phyloP scores from a whole-genome alignment of 2,888 invertebrate genomes.

The Mythimna loreyi region DNA sequence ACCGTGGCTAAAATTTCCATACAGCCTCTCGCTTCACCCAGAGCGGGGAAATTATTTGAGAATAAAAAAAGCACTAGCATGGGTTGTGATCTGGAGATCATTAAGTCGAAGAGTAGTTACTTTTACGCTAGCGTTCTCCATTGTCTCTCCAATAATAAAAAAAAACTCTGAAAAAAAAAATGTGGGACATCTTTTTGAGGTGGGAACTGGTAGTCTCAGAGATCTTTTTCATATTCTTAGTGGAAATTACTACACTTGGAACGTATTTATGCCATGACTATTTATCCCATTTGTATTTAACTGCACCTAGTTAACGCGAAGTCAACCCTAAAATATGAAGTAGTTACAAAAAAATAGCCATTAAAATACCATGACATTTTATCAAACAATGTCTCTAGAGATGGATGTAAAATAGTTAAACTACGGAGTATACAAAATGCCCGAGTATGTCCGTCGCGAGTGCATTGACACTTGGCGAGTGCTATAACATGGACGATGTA shows the following conservation, averaged over 20 bases:
- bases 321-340: neutral
- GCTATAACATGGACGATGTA: conserved; percentile 60
- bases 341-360: conserved; percentile 10
- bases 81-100: too few species aligned
- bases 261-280: neutral
- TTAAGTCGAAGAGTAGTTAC: too few species aligned
- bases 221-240: neutral
- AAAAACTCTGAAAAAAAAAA: too few species aligned
- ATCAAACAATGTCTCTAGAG: conserved; percentile 49
- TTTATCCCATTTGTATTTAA: neutral
- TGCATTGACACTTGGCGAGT: conserved; percentile 74
- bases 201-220: neutral
- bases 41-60: too few species aligned
- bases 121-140: too few species aligned
- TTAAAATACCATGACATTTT: conserved; percentile 37
- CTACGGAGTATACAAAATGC: conserved; percentile 66
- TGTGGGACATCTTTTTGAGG: neutral
- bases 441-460: conserved; percentile 67
- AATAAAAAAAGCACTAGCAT: too few species aligned
- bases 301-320: neutral
- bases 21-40: too few species aligned
- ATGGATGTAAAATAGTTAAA: conserved; percentile 61
- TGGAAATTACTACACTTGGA: neutral
- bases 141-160: too few species aligned
- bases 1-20: too few species aligned